Base-by-base conservation (phyloP, 2,113 vertebrate species). In the Trogon melanurus region DNA sequence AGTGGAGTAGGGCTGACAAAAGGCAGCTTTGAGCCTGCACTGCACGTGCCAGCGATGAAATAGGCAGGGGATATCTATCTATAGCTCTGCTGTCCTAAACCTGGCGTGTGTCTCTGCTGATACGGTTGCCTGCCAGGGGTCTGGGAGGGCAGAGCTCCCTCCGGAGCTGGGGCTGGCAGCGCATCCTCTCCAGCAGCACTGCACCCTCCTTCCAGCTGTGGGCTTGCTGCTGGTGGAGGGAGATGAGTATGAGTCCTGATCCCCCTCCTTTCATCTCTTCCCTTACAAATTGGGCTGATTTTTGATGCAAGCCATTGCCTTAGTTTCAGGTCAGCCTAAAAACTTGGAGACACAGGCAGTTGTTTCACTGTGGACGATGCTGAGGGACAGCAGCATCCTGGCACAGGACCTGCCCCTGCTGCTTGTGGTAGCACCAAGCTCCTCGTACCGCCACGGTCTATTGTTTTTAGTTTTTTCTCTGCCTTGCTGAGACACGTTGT, bases 381-480 rank as follows among this genome's bases (percentile, higher is more conserved):
- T 13, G 5, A 74, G 56, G 36, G 36, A 9, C 4, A 10, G 1
- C 23, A 47, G 62, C 45, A 41, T 34, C 78, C 72, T 34, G 48
- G 7, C 9, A 0, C 0, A 17, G 23, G 30, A 11, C 0, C 36
- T 1, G 8, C 69, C 13, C 0, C 8, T 26, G 41, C 69, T 21
- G 17, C 21, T 58, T 1, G 5, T 47, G 45, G 41, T 41, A 51
- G 50, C 17, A 25, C n/a, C 41, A 38, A 25, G 44, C 21, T 85
- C 45, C 45, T 20, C 1, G 1, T 38, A 56, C 11, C n/a, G 6
- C 23, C 3, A 1, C 0, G 7, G 34, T 18, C 27, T 14, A 17
- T 53, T 16, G 34, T 19, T 19, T 11, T 5, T 36, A 36, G 36
- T n/a, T 30, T 18, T 36, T 6, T 10, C 16, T n/a, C 57, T 30